Evolutionary conservation across 2,113 vertebrate species (phyloP).

Genomic region (Microtus montanus): DNA sequence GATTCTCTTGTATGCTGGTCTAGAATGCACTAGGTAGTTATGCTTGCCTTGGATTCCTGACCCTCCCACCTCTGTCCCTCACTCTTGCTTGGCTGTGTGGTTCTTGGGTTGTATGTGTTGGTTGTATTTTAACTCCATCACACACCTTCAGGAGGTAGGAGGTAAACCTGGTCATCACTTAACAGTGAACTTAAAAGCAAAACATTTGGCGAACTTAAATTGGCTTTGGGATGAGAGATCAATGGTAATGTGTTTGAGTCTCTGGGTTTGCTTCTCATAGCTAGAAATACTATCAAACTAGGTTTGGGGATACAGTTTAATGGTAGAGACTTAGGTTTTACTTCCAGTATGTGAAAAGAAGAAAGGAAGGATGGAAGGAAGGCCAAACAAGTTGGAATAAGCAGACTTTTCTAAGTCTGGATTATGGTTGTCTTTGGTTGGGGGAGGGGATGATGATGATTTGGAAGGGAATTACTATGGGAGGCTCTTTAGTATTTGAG

Average conservation of each 20-base stretch:
- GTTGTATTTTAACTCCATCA: neutral
- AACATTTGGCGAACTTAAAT: slow-evolving; percentile 23
- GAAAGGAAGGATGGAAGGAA: neutral
- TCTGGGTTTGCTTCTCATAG: neutral
- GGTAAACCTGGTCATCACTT: neutral
- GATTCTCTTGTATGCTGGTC: neutral
- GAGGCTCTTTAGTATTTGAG: neutral
- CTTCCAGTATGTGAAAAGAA: neutral
- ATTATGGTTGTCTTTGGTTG: neutral
- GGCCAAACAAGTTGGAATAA: neutral
- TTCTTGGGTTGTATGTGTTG: neutral
- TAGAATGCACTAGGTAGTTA: neutral
- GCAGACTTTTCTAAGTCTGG: neutral
- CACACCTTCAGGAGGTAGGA: neutral
- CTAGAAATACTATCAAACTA: neutral
- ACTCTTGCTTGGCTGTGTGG: too few relatives aligned
- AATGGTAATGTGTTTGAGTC: neutral
- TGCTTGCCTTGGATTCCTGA: neutral
- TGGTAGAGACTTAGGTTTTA: neutral
- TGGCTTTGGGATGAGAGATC: neutral
- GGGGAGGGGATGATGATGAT: neutral
- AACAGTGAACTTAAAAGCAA: neutral
- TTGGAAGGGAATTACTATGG: neutral
- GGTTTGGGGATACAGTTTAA: neutral
- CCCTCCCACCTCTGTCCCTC: neutral